Evolutionary conservation across 2,113 vertebrate species (phyloP).

Genomic region (Pteronura brasiliensis): DNA sequence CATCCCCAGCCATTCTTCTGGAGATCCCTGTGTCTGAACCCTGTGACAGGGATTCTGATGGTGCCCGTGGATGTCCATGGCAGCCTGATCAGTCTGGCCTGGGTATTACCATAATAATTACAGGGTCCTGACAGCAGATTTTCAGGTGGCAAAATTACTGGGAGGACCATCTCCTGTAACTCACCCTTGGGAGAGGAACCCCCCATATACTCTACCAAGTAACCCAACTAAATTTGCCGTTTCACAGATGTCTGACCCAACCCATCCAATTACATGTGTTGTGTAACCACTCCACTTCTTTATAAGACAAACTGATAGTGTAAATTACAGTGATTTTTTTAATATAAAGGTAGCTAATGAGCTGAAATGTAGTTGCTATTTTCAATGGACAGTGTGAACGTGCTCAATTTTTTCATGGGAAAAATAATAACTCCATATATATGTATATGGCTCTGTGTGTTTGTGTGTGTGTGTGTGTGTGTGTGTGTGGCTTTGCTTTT

Average conservation of each 20-base stretch:
- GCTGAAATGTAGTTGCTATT: conserved; percentile 46
- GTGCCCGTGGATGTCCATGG: background rate
- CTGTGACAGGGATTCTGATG: conserved; percentile 59
- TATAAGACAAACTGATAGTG: background rate
- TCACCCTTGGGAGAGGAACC: conserved; percentile 23
- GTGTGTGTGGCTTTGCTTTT: no score
- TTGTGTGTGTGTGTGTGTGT: background rate
- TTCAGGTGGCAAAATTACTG: conserved; percentile 40
- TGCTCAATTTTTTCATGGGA: conserved; percentile 50
- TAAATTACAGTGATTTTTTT: background rate
- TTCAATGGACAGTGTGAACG: conserved; percentile 56
- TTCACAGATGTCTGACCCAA: conserved; percentile 8
- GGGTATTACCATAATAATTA: conserved; percentile 69
- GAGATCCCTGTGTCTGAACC: conserved; percentile 3
- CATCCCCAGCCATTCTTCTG: conserved; percentile 56
- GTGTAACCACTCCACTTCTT: background rate
- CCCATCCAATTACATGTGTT: background rate
- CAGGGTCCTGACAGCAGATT: conserved; percentile 40
- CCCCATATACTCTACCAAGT: background rate
- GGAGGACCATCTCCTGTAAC: background rate
- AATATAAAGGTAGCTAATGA: conserved; percentile 36
- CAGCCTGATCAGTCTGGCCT: conserved; percentile 27
- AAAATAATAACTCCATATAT: background rate
- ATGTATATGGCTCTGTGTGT: background rate
- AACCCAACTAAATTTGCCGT: conserved; percentile 43